These are phyloP conservation scores for Parambassis ranga DNA, from an alignment of 2,797 vertebrate species.

Conservation along the genomic window DNA sequence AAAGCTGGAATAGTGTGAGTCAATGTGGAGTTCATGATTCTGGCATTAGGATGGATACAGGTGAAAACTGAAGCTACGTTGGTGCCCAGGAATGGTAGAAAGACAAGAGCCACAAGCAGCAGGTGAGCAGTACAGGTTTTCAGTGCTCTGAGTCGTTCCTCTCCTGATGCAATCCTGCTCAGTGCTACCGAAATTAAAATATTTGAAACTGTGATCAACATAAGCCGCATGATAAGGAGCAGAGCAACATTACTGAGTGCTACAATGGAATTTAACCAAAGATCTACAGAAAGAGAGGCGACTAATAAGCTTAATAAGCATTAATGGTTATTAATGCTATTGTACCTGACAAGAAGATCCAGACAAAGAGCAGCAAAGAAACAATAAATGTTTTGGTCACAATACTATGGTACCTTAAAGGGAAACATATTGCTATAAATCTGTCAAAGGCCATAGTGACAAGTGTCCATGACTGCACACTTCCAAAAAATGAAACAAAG, in stretches of 20 bases:
- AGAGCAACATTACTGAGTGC: not conserved
- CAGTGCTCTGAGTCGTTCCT: slow-evolving; percentile 49
- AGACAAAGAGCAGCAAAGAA: slow-evolving; percentile 12
- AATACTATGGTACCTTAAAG: slow-evolving; percentile 51
- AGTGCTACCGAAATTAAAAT: slow-evolving; percentile 49
- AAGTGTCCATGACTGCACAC: slow-evolving; percentile 62
- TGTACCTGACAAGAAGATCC: not conserved
- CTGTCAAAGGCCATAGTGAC: slow-evolving; percentile 70
- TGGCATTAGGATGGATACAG: slow-evolving; percentile 36
- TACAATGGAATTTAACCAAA: slow-evolving; percentile 8
- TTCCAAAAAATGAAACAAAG: slow-evolving; percentile 60
- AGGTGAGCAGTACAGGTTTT: slow-evolving; percentile 69
- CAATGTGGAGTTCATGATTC: slow-evolving; percentile 61
- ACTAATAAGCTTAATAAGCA: slow-evolving; percentile 28
- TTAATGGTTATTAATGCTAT: rapidly evolving
- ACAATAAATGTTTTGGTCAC: slow-evolving; percentile 14
- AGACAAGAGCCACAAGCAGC: slow-evolving; percentile 62
- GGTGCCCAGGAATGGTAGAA: slow-evolving; percentile 40
- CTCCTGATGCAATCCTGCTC: slow-evolving; percentile 42
- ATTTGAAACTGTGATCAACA: slow-evolving; percentile 55
- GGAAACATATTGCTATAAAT: slow-evolving; percentile 52
- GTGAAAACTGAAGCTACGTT: slow-evolving; percentile 6
- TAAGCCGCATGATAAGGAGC: slow-evolving; percentile 24
- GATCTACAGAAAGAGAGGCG: slow-evolving; percentile 69
- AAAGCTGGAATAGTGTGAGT: slow-evolving; percentile 50